Evolutionary conservation across 2,888 invertebrate species (phyloP).

Genomic region (Meandrusa payeni): DNA sequence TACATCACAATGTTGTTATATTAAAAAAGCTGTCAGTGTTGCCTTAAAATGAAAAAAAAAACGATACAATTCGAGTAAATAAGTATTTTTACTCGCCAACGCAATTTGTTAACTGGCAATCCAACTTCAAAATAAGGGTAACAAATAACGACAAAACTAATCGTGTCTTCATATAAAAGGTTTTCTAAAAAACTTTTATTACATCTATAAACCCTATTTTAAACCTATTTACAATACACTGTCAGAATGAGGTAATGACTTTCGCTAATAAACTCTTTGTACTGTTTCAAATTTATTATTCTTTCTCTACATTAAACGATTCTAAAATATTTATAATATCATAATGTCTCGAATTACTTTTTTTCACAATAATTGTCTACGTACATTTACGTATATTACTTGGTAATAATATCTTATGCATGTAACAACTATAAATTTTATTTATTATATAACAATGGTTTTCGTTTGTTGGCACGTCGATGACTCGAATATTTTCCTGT

Average conservation of each 20-base stretch:
- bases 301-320: constrained; percentile 26
- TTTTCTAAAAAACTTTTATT: constrained; percentile 46
- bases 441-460: constrained; percentile 60
- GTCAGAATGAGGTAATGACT: constrained; percentile 69
- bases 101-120: constrained; percentile 29
- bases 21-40: constrained; percentile 49
- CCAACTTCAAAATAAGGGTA: constrained; percentile 14
- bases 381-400: constrained; percentile 42
- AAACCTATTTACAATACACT: constrained; percentile 72
- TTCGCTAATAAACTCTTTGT: constrained; percentile 43
- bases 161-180: constrained; percentile 58
- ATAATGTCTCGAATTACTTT: constrained; percentile 49
- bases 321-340: constrained; percentile 48
- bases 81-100: constrained; percentile 2
- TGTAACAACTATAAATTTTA: constrained; percentile 65
- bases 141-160: constrained; percentile 28
- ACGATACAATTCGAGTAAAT: constrained; percentile 19
- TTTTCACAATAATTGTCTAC: constrained; percentile 35
- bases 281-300: constrained; percentile 36
- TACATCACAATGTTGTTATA: constrained; percentile 68
- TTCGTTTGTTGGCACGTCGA: constrained; percentile 68
- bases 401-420: constrained; percentile 55
- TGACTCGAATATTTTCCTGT: constrained; percentile 49
- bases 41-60: constrained; percentile 43
- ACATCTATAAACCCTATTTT: constrained; percentile 39